These are phyloP conservation scores for Sebastes itinus DNA, from an alignment of 2,797 vertebrate genomes.

Conservation along the genomic window DNA sequence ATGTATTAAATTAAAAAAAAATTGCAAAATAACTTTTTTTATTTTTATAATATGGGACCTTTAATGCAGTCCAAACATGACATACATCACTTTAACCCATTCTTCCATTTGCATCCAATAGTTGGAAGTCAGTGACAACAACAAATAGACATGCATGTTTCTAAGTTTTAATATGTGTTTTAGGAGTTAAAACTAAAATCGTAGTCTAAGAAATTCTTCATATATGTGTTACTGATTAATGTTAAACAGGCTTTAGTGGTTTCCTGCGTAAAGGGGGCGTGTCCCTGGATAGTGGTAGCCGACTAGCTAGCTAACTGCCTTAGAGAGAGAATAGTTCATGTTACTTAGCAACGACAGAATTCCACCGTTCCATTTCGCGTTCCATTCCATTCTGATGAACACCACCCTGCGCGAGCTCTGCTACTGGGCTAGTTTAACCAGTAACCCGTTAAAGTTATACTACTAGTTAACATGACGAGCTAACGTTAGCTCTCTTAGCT, in stretches of 20 bases:
- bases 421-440: neutral
- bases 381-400: neutral
- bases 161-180: too few species aligned
- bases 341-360: constrained; percentile 31
- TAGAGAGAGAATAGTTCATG: constrained; percentile 20
- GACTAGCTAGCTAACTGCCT: neutral
- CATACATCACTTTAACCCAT: too few species aligned
- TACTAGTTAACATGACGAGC: neutral
- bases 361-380: neutral
- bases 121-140: too few species aligned
- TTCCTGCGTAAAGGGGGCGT: constrained; percentile 45
- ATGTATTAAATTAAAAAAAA: too few species aligned
- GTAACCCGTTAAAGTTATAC: neutral
- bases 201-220: neutral
- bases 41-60: too few species aligned
- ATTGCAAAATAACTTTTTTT: too few species aligned
- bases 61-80: too few species aligned
- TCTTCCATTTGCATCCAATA: too few species aligned
- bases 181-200: too few species aligned
- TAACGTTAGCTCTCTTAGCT: neutral
- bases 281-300: constrained; percentile 28
- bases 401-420: neutral
- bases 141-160: too few species aligned
- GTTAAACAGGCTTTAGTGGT: neutral
- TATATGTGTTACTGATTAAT: neutral